Percentiles rank a stretch among this genome's conserved stretches.
phyloP scores from a whole-genome alignment of 2,888 invertebrate genomes.

The Epiblema foenella region DNA sequence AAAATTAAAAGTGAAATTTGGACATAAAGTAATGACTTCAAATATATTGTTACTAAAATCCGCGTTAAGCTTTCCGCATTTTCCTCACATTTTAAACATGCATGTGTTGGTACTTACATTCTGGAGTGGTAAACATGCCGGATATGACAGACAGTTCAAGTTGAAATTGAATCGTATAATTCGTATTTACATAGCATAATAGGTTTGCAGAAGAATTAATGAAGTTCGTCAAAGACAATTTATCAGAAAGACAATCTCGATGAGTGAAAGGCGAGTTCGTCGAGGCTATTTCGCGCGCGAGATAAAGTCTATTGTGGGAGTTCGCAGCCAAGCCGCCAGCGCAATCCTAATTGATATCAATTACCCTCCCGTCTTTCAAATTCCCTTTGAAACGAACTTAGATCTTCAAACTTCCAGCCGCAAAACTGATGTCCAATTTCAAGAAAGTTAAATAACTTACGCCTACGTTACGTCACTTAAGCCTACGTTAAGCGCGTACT shows the following conservation, averaged over 20 bases:
- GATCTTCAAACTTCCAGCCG: conserved; percentile 59
- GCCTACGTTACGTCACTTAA: too few relatives aligned
- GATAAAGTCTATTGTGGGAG: conserved; percentile 66
- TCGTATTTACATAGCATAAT: conserved; percentile 53
- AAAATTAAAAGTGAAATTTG: background rate
- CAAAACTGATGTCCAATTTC: conserved; percentile 55
- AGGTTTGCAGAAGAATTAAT: conserved; percentile 52
- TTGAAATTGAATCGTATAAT: conserved; percentile 37
- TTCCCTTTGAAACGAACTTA: conserved; percentile 64
- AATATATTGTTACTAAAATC: background rate
- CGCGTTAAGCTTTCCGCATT: background rate
- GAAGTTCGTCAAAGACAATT: conserved; percentile 60
- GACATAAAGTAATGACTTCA: background rate
- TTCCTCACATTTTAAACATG: background rate
- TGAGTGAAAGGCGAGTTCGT: conserved; percentile 58
- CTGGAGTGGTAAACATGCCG: background rate
- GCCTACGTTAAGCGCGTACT: conserved; percentile 48
- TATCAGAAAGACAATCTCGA: conserved; percentile 61
- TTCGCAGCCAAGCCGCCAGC: conserved; percentile 62
- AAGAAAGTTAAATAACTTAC: conserved; percentile 58
- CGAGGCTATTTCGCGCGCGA: conserved; percentile 60
- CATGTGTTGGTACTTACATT: background rate
- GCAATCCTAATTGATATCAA: conserved; percentile 76
- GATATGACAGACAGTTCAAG: conserved; percentile 19
- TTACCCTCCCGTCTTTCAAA: conserved; percentile 68